These are phyloP conservation scores for Biston betularia DNA, from an alignment of 2,888 invertebrate genomes.

Conservation along the genomic window DNA sequence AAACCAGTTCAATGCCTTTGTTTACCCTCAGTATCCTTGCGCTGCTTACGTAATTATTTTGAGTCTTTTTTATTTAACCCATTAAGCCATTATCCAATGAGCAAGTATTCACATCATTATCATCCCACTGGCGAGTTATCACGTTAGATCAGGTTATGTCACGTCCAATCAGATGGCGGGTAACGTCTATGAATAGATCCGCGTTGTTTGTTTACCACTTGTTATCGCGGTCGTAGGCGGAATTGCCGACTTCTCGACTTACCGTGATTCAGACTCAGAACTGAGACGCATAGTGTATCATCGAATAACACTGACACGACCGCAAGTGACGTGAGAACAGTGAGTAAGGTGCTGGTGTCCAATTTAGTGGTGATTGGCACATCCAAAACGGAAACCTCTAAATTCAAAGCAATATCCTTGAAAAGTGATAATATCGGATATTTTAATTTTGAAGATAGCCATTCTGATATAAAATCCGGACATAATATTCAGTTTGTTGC, in stretches of 20 bases:
- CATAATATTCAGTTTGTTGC: neutral
- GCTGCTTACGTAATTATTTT: neutral
- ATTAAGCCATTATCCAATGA: slow-evolving; percentile 22
- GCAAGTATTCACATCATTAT: slow-evolving; percentile 36
- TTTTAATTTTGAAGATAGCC: neutral
- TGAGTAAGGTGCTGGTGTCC: neutral
- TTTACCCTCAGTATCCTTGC: slow-evolving; percentile 11
- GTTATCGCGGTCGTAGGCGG: slow-evolving; percentile 57
- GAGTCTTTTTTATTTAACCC: slow-evolving; percentile 5
- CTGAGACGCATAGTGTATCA: slow-evolving; percentile 16
- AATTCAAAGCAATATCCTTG: neutral
- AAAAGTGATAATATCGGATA: neutral
- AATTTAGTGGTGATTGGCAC: neutral
- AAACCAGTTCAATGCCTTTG: slow-evolving; percentile 4
- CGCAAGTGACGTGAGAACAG: slow-evolving; percentile 17
- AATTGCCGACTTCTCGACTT: slow-evolving; percentile 44
- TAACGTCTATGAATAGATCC: slow-evolving; percentile 48
- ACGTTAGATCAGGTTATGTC: slow-evolving; percentile 42
- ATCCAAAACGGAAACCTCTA: neutral
- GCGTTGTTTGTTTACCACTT: slow-evolving; percentile 59
- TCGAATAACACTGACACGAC: slow-evolving; percentile 1
- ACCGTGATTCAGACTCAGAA: slow-evolving; percentile 44
- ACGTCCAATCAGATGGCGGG: slow-evolving; percentile 40
- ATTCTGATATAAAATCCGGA: neutral
- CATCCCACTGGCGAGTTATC: slow-evolving; percentile 32